Percentiles rank a stretch among this genome's conserved stretches.
phyloP scores from a whole-genome alignment of 2,113 vertebrate genomes.

The Tragelaphus strepsiceros region DNA sequence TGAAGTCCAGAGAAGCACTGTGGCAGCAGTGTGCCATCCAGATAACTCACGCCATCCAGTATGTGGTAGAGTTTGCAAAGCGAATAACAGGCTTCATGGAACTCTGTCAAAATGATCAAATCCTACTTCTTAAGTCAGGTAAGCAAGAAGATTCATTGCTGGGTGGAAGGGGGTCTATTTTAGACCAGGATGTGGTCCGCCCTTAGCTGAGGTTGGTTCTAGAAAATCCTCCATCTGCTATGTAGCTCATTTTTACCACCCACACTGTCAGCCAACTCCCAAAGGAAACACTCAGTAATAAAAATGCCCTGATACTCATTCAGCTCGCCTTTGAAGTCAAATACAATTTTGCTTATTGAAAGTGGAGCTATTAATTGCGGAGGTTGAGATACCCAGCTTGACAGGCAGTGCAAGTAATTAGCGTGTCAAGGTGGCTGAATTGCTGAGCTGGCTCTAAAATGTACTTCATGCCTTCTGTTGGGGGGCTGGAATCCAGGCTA shows the following conservation, averaged over 20 bases:
- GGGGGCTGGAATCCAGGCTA: background rate
- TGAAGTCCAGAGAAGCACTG: conserved; percentile 93
- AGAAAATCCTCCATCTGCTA: conserved; percentile 30
- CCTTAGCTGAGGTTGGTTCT: background rate
- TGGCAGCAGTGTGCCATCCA: conserved; percentile 99
- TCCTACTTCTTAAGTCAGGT: conserved; percentile 99
- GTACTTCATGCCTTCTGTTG: conserved; percentile 59
- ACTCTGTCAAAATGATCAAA: conserved; percentile 99
- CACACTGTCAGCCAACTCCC: conserved; percentile 47
- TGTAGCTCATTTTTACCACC: conserved; percentile 43
- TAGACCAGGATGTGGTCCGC: background rate
- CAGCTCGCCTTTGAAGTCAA: conserved; percentile 54
- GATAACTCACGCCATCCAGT: conserved; percentile 98
- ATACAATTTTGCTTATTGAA: conserved; percentile 64
- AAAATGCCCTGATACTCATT: conserved; percentile 58
- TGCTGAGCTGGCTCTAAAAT: conserved; percentile 73
- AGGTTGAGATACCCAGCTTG: conserved; percentile 68
- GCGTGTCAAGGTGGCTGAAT: conserved; percentile 64
- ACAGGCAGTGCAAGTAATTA: conserved; percentile 74
- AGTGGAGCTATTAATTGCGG: conserved; percentile 29
- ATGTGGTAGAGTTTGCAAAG: conserved; percentile 99
- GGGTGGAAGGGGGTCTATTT: background rate
- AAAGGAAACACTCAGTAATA: conserved; percentile 49
- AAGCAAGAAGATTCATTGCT: conserved; percentile 50
- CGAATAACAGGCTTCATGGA: conserved; percentile 99